Conservation (phyloP, 2,113 vertebrate genomes). For the Ranitomeya imitator region DNA sequence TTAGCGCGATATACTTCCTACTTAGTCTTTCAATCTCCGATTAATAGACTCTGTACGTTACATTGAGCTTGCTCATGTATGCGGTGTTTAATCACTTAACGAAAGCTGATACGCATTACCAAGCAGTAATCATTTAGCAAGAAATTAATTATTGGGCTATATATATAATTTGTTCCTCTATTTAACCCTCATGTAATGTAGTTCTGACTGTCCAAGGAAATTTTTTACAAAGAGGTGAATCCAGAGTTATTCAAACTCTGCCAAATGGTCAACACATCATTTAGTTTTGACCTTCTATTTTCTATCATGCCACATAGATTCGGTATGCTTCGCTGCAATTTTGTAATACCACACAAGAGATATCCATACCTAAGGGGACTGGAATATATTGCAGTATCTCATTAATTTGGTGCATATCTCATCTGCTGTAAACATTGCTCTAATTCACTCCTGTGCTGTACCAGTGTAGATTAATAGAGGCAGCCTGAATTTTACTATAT, state of each 20-base stretch:
- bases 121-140: constrained; percentile 52
- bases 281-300: not conserved
- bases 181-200: constrained; percentile 35
- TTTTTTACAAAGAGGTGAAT: not conserved
- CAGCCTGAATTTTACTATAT: no score
- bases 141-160: constrained; percentile 47
- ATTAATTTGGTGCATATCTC: not conserved
- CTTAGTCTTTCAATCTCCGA: accelerated
- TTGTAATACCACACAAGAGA: not conserved
- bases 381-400: not conserved
- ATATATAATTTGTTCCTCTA: constrained; percentile 43
- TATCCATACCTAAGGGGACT: no score
- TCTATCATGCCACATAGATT: not conserved
- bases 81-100: not conserved
- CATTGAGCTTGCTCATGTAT: not conserved
- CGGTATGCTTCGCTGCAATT: not conserved
- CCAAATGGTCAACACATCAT: not conserved
- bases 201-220: not conserved
- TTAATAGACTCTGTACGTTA: constrained; percentile 48
- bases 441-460: no score
- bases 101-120: constrained; percentile 48
- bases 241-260: not conserved
- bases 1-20: not conserved
- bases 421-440: no score
- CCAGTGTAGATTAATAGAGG: no score